These are phyloP conservation scores for Phlogophora meticulosa DNA, from an alignment of 2,888 invertebrate genomes.

Conservation along the genomic window DNA sequence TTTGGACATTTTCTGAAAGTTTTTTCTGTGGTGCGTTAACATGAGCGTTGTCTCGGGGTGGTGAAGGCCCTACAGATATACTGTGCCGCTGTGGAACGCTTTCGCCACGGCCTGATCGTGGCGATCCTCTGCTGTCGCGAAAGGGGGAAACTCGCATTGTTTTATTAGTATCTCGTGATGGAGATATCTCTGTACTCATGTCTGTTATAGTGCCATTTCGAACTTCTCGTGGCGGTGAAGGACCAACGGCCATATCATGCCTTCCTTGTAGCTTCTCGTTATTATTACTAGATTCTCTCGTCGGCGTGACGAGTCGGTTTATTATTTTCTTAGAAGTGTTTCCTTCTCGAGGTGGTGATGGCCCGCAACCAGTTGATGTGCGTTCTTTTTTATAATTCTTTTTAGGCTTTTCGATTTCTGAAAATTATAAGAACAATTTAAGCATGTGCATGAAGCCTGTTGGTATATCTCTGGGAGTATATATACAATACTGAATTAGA, in stretches of 20 bases:
- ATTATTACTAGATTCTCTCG: constrained; percentile 76
- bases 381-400: constrained; percentile 80
- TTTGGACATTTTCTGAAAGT: constrained; percentile 71
- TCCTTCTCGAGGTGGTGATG: constrained; percentile 91
- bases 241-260: constrained; percentile 85
- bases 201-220: constrained; percentile 55
- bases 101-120: constrained; percentile 64
- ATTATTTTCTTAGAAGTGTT: constrained; percentile 64
- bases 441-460: background rate
- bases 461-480: background rate
- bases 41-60: constrained; percentile 75
- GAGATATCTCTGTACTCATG: constrained; percentile 65
- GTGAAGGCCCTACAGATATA: constrained; percentile 83
- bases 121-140: constrained; percentile 58
- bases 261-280: constrained; percentile 64
- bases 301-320: constrained; percentile 86
- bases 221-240: constrained; percentile 84
- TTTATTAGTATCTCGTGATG: constrained; percentile 64
- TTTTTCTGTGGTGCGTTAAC: constrained; percentile 75
- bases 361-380: constrained; percentile 92
- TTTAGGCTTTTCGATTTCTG: constrained; percentile 70
- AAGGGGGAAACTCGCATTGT: constrained; percentile 71
- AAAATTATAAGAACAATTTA: constrained; percentile 35
- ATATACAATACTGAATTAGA: background rate
- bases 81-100: constrained; percentile 74